Evolutionary conservation across 1,140 invertebrate genomes (phyloP).

Genomic region (Pteromalus puparum): DNA sequence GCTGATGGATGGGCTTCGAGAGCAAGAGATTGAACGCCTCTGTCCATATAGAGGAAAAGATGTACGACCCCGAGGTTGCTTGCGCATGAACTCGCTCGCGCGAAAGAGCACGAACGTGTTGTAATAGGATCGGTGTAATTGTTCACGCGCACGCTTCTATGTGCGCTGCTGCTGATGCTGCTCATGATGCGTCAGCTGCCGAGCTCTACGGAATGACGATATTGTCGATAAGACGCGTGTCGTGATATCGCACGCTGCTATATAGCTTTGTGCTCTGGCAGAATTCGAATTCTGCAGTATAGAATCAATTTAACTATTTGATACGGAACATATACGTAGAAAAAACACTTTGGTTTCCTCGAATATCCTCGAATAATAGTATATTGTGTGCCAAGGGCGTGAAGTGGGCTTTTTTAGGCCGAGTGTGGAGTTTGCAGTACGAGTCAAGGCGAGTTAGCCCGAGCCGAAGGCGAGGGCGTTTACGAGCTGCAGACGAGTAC

Average conservation of each 20-base stretch:
- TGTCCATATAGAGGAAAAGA: background rate
- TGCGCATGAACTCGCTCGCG: constrained; percentile 1
- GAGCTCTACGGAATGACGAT: background rate
- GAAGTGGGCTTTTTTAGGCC: too few relatives aligned
- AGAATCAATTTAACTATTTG: background rate
- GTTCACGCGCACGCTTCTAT: background rate
- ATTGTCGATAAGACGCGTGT: background rate
- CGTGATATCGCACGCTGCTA: background rate
- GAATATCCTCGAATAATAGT: too few relatives aligned
- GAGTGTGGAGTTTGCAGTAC: too few relatives aligned
- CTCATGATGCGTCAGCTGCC: background rate
- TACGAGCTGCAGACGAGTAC: too few relatives aligned
- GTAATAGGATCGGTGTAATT: constrained; percentile 7
- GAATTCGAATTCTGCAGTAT: too few relatives aligned
- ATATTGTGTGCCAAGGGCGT: too few relatives aligned
- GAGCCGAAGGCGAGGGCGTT: too few relatives aligned
- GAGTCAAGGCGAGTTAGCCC: too few relatives aligned
- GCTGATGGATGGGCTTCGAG: background rate
- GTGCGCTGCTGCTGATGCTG: too few relatives aligned
- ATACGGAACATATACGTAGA: background rate
- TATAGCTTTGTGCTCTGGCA: background rate
- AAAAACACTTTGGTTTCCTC: background rate
- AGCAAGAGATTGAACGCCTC: background rate
- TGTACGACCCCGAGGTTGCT: background rate
- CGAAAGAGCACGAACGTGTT: background rate